Evolutionary conservation across 2,888 invertebrate species (phyloP).

Genomic region (Lithophane semibrunnea): DNA sequence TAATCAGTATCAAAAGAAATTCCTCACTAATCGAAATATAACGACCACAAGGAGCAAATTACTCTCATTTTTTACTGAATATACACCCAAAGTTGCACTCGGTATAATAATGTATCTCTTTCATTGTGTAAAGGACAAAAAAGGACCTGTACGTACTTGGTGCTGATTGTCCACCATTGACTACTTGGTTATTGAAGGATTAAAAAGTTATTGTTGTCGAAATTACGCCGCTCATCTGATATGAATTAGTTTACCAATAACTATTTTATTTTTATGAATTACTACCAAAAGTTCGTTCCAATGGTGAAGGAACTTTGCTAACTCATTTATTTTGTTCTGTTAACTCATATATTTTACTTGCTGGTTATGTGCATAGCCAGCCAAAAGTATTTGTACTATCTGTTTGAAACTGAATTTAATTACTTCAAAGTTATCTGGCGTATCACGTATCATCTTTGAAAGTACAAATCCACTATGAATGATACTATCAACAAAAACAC

Average conservation of each 20-base stretch:
- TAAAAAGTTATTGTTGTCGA: background rate
- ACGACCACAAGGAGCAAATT: conserved; percentile 34
- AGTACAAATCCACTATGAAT: background rate
- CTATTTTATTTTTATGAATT: too few relatives aligned
- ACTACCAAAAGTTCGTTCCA: too few relatives aligned
- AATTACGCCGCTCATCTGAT: background rate
- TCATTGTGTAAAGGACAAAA: background rate
- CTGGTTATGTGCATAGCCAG: background rate
- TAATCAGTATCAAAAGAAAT: conserved; percentile 27
- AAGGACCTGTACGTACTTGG: too few relatives aligned
- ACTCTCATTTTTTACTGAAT: conserved; percentile 32
- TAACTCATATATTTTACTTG: background rate
- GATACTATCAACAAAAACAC: background rate
- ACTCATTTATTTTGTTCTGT: background rate
- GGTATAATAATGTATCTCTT: background rate
- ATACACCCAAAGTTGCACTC: conserved; percentile 12
- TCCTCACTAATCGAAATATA: conserved; percentile 43
- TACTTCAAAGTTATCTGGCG: background rate
- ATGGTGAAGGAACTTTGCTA: too few relatives aligned
- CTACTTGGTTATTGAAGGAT: background rate
- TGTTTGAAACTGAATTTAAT: background rate
- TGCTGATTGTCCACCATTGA: background rate
- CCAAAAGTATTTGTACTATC: background rate
- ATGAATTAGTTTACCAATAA: too few relatives aligned
- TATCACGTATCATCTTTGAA: background rate